Conservation (phyloP, 1,140 invertebrate species). For the Procambarus clarkii region DNA sequence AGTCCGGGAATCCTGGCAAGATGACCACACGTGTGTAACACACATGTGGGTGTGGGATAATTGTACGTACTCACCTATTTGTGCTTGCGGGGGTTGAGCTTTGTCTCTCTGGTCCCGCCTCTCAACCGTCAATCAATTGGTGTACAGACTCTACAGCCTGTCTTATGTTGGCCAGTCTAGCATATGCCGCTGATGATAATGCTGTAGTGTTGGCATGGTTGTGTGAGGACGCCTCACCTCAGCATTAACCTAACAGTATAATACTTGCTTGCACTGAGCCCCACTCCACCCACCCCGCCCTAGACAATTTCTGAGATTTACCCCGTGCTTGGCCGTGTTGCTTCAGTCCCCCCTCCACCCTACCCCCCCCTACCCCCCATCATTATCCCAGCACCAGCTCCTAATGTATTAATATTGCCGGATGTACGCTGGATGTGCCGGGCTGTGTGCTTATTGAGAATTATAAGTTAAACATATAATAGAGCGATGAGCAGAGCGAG, state of each 20-base stretch:
- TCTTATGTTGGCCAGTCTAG: too few species aligned
- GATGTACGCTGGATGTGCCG: background rate
- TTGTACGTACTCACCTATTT: too few species aligned
- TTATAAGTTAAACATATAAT: conserved; percentile 45
- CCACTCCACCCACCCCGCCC: background rate
- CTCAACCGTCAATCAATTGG: too few species aligned
- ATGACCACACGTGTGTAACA: too few species aligned
- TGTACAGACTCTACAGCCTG: too few species aligned
- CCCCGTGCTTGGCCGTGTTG: background rate
- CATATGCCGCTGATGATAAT: too few species aligned
- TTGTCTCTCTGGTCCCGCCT: too few species aligned
- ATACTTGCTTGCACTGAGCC: background rate
- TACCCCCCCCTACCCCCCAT: too few species aligned
- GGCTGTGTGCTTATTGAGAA: background rate
- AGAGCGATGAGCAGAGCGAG: background rate
- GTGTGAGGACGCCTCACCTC: background rate
- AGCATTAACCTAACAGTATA: background rate
- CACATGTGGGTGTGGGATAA: too few species aligned
- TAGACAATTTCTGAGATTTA: background rate
- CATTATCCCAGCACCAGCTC: background rate
- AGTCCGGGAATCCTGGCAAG: too few species aligned
- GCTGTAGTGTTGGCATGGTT: too few species aligned
- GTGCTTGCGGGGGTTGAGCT: too few species aligned
- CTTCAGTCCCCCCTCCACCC: background rate
- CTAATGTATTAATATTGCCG: background rate